A percentile compares a stretch with the other conserved stretches of the same genome.
phyloP scores from a whole-genome alignment of 2,888 invertebrate species.

The Drosophila melanocephala region DNA sequence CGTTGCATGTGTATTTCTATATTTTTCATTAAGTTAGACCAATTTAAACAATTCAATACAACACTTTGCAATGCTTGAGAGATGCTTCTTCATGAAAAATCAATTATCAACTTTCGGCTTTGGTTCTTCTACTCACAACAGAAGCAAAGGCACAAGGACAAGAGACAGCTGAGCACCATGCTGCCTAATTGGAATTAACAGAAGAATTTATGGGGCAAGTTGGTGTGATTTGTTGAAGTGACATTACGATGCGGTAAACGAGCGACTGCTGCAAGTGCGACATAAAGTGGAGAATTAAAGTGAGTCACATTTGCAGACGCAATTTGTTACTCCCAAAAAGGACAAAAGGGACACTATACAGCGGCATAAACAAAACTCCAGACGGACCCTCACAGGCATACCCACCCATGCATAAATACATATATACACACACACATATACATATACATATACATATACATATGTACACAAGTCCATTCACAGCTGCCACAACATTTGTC shows the following conservation, averaged over 20 bases:
- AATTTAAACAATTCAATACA: neutral
- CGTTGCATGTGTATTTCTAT: neutral
- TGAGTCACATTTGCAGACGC: slow-evolving; percentile 75
- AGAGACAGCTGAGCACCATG: slow-evolving; percentile 78
- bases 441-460: neutral
- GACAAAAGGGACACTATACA: slow-evolving; percentile 64
- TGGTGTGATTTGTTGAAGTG: slow-evolving; percentile 84
- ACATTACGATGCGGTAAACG: slow-evolving; percentile 82
- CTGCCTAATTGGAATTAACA: slow-evolving; percentile 85
- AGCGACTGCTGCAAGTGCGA: slow-evolving; percentile 55
- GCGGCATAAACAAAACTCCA: slow-evolving; percentile 70
- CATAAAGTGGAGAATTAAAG: slow-evolving; percentile 47
- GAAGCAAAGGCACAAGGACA: slow-evolving; percentile 21
- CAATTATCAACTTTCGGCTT: slow-evolving; percentile 52
- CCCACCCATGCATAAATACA: slow-evolving; percentile 16
- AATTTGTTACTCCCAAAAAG: slow-evolving; percentile 72
- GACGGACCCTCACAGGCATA: slow-evolving; percentile 47
- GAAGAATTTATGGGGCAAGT: slow-evolving; percentile 84
- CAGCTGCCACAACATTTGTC: slow-evolving; percentile 49
- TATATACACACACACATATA: neutral
- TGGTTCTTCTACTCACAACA: neutral
- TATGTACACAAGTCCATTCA: slow-evolving; percentile 22
- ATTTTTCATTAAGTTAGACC: neutral
- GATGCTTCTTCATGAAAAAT: slow-evolving; percentile 50
- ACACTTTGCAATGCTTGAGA: neutral